Conservation (phyloP, 2,888 invertebrate species). For the Neoascia interrupta region DNA sequence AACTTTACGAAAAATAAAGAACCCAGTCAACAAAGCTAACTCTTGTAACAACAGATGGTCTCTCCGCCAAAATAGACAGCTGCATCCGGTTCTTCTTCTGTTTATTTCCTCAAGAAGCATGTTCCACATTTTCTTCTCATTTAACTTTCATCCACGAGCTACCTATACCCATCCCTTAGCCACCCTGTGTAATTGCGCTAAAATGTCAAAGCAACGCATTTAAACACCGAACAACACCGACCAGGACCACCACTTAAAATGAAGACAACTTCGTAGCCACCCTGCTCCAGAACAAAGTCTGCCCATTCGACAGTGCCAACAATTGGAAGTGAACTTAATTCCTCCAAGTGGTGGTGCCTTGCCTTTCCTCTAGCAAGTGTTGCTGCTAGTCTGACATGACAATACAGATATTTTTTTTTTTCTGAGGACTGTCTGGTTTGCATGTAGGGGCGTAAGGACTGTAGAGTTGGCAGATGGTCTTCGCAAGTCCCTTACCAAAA, state of each 20-base stretch:
- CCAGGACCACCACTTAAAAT: constrained; percentile 48
- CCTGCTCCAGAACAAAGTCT: neutral
- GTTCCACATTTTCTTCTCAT: constrained; percentile 66
- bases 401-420: constrained; percentile 50
- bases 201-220: constrained; percentile 63
- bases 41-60: constrained; percentile 68
- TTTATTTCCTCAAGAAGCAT: constrained; percentile 57
- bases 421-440: constrained; percentile 56
- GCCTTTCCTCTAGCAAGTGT: constrained; percentile 27
- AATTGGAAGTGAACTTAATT: constrained; percentile 29
- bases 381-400: constrained; percentile 54
- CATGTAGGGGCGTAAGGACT: constrained; percentile 45
- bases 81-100: constrained; percentile 59
- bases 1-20: constrained; percentile 15
- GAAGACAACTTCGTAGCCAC: constrained; percentile 47
- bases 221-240: constrained; percentile 25
- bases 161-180: constrained; percentile 15
- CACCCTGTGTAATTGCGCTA: constrained; percentile 54
- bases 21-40: too few species aligned
- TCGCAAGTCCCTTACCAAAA: constrained; percentile 10
- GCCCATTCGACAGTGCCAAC: constrained; percentile 28
- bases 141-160: constrained; percentile 45
- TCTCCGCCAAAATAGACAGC: constrained; percentile 58
- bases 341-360: constrained; percentile 14
- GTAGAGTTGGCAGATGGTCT: constrained; percentile 56